Conservation (phyloP, 2,888 invertebrate genomes). For the Cerastoderma edule region DNA sequence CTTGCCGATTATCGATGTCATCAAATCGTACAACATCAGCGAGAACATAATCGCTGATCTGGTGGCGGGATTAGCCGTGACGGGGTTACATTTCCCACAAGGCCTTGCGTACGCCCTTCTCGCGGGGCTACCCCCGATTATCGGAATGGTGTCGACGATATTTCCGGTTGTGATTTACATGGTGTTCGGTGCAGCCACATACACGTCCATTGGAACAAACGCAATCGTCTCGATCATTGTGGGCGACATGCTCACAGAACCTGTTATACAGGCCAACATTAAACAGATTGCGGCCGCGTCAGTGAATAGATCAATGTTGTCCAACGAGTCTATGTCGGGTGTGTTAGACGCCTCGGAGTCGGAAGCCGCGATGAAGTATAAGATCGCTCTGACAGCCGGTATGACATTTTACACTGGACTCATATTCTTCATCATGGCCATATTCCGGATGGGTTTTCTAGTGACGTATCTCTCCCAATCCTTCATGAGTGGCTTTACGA, state of each 20-base stretch:
- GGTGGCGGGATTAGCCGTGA: conserved; percentile 72
- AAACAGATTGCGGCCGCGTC: not conserved
- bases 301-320: not conserved
- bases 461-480: conserved; percentile 70
- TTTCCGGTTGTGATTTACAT: conserved; percentile 71
- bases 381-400: conserved; percentile 67
- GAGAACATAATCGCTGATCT: conserved; percentile 65
- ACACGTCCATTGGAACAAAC: conserved; percentile 73
- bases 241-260: conserved; percentile 54
- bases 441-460: conserved; percentile 69
- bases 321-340: not conserved
- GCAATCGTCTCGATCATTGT: conserved; percentile 74
- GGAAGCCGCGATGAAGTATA: conserved; percentile 58
- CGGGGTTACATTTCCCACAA: conserved; percentile 77
- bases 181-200: conserved; percentile 69
- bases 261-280: conserved; percentile 32
- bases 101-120: conserved; percentile 72
- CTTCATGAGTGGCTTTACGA: conserved; percentile 72
- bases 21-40: conserved; percentile 61
- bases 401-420: conserved; percentile 60
- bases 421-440: conserved; percentile 64
- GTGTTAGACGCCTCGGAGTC: not conserved
- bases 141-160: conserved; percentile 72
- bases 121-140: conserved; percentile 66
- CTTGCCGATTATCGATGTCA: conserved; percentile 49